phyloP scores from a whole-genome alignment of 2,888 invertebrate genomes.

The Spodoptera littoralis region DNA sequence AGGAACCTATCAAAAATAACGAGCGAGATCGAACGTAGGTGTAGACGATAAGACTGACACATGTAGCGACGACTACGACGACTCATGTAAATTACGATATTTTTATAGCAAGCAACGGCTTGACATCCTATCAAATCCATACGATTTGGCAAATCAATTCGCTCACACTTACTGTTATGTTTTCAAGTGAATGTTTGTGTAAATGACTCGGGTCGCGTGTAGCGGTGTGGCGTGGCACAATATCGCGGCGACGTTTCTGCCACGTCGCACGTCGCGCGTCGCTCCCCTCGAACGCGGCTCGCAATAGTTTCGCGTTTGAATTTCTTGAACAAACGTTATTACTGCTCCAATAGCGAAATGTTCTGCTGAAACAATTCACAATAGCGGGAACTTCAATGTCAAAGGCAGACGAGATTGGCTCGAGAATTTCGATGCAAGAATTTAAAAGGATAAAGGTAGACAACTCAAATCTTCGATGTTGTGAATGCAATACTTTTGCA shows the following conservation, averaged over 20 bases:
- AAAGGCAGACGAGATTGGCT: slow-evolving; percentile 80
- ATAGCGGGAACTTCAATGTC: slow-evolving; percentile 81
- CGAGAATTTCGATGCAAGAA: slow-evolving; percentile 67
- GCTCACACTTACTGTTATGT: slow-evolving; percentile 55
- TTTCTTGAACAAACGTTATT: slow-evolving; percentile 86
- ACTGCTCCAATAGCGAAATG: slow-evolving; percentile 81
- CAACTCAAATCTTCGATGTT: slow-evolving; percentile 44
- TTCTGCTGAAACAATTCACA: slow-evolving; percentile 84
- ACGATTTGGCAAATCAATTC: slow-evolving; percentile 53
- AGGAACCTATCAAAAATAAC: slow-evolving; percentile 57
- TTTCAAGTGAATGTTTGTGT: slow-evolving; percentile 65
- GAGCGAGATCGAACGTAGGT: slow-evolving; percentile 47
- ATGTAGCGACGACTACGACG: slow-evolving; percentile 32
- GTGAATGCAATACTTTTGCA: slow-evolving; percentile 6
- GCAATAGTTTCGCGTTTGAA: slow-evolving; percentile 84
- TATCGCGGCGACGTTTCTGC: slow-evolving; percentile 70
- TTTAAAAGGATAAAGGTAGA: slow-evolving; percentile 62
- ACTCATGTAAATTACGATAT: slow-evolving; percentile 49
- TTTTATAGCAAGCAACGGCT: slow-evolving; percentile 50
- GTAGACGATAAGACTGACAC: slow-evolving; percentile 47
- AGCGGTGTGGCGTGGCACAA: slow-evolving; percentile 56
- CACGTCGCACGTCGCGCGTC: slow-evolving; percentile 49
- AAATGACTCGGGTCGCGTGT: slow-evolving; percentile 49
- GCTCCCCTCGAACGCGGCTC: slow-evolving; percentile 63
- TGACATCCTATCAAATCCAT: slow-evolving; percentile 53